phyloP scores from a whole-genome alignment of 2,113 vertebrate species.

The Brachypodius melanocephalos region DNA sequence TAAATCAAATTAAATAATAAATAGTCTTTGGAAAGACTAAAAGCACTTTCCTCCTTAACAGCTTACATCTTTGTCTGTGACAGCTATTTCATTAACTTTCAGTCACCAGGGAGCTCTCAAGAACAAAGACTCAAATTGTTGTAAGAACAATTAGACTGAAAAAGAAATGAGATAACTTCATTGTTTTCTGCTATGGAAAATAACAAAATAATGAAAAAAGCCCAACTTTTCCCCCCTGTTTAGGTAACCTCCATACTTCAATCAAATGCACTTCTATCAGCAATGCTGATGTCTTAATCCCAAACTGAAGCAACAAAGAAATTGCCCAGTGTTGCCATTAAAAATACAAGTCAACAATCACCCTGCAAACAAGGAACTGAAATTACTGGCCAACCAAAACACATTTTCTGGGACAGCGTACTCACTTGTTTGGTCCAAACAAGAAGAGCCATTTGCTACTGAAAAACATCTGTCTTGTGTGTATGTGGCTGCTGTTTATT shows the following conservation, averaged over 20 bases:
- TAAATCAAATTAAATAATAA: constrained; percentile 5
- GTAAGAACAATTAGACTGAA: neutral
- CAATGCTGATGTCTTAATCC: neutral
- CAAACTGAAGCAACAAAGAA: neutral
- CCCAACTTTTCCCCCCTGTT: neutral
- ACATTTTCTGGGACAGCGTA: neutral
- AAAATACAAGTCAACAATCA: neutral
- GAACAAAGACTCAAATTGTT: neutral
- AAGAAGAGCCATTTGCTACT: neutral
- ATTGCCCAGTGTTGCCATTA: neutral
- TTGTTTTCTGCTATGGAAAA: neutral
- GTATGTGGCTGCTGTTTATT: neutral
- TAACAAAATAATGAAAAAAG: neutral
- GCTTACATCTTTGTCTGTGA: neutral
- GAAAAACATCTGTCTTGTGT: neutral
- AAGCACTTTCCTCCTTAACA: neutral
- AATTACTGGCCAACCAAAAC: neutral
- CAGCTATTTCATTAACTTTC: constrained; percentile 30
- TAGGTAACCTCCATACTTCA: neutral
- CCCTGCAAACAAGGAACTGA: neutral
- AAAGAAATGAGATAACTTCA: neutral
- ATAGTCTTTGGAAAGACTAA: neutral
- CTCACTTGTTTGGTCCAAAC: neutral
- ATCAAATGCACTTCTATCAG: neutral
- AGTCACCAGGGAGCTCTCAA: constrained; percentile 15